Evolutionary conservation across 2,888 invertebrate species (phyloP).

Genomic region (Sinodicranocentrus sp.): DNA sequence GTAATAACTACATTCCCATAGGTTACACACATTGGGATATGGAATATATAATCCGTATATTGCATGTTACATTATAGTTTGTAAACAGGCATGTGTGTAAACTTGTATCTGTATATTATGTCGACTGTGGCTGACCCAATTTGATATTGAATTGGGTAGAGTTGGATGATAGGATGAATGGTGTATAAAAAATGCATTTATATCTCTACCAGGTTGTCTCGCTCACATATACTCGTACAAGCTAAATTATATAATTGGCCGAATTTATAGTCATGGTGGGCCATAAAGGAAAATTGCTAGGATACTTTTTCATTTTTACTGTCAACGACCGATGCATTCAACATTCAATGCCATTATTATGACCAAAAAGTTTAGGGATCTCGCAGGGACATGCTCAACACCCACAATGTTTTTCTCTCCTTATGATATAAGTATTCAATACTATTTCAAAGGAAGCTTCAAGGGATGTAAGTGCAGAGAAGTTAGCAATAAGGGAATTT

Average conservation of each 20-base stretch:
- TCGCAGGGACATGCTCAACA: too few species aligned
- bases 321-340: slow-evolving; percentile 47
- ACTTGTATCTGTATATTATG: neutral
- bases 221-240: neutral
- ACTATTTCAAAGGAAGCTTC: too few species aligned
- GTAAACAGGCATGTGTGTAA: neutral
- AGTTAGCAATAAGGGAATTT: too few species aligned
- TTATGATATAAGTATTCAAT: too few species aligned
- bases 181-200: too few species aligned
- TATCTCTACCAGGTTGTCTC: neutral
- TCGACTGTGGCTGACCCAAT: slow-evolving; percentile 72
- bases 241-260: slow-evolving; percentile 49
- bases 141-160: slow-evolving; percentile 69
- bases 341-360: slow-evolving; percentile 9
- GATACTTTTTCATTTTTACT: slow-evolving; percentile 45
- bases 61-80: too few species aligned
- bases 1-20: slow-evolving; percentile 17
- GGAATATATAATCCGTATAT: too few species aligned
- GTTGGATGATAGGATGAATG: neutral
- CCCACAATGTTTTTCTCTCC: too few species aligned
- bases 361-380: too few species aligned
- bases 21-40: too few species aligned
- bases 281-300: slow-evolving; percentile 43
- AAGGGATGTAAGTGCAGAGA: neutral
- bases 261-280: slow-evolving; percentile 30